Percentiles rank a stretch among this genome's conserved stretches.
phyloP scores from a whole-genome alignment of 92 coral and sea anemone genomes.

The Isaurus tuberculatus region DNA sequence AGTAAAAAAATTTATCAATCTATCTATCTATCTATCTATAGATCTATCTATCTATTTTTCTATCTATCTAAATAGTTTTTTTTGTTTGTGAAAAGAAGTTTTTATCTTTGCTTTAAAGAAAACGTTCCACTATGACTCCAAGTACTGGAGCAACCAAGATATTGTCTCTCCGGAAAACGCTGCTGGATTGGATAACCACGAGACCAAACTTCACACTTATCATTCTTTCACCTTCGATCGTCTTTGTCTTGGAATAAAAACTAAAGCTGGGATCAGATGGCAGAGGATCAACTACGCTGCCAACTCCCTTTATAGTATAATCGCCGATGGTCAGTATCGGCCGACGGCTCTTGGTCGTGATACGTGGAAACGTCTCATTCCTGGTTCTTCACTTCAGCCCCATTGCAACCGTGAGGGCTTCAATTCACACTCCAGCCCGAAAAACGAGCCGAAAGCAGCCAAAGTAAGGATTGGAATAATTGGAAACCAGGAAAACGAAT shows the following conservation, averaged over 20 bases:
- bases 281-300: not conserved
- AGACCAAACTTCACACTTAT: not conserved
- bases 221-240: not conserved
- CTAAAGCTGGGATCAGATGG: not conserved
- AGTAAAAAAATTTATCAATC: too few relatives aligned
- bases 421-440: not conserved
- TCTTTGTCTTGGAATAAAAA: not conserved
- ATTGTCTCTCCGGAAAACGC: not conserved
- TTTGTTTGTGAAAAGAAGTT: not conserved
- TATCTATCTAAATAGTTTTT: too few relatives aligned
- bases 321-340: not conserved
- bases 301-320: not conserved
- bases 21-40: too few relatives aligned
- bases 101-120: not conserved
- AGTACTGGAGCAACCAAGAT: not conserved
- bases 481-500: not conserved
- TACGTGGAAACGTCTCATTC: not conserved
- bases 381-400: not conserved
- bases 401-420: not conserved
- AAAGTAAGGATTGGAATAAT: not conserved
- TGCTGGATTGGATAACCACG: not conserved
- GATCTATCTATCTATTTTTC: too few relatives aligned
- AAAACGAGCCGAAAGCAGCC: not conserved
- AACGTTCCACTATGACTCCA: not conserved
- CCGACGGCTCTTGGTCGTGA: not conserved